Percentiles rank a stretch among this genome's conserved stretches.
Conservation (phyloP, 1,140 invertebrate species). For the Anoplophora glabripennis region DNA sequence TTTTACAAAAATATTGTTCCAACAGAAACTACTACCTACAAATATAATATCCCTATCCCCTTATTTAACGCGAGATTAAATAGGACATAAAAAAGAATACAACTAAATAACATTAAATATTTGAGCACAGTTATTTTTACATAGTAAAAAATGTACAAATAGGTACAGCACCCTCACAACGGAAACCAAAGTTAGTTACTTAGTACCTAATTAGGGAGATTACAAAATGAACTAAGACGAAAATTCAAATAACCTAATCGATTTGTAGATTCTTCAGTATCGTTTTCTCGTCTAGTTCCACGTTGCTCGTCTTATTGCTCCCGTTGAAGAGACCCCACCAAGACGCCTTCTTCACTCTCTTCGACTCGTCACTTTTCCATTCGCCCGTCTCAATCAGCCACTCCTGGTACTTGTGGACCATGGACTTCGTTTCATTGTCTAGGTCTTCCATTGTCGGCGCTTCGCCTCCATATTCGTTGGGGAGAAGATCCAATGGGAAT, state of each 20-base stretch:
- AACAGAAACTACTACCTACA: no score
- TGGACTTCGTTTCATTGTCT: constrained; percentile 27
- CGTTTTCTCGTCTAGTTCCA: constrained; percentile 35
- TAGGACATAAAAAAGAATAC: no score
- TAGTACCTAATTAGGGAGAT: no score
- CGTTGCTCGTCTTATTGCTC: constrained; percentile 23
- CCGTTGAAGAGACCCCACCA: constrained; percentile 42
- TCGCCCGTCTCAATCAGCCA: constrained; percentile 42
- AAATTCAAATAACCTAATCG: constrained; percentile 19
- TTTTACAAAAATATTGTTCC: no score
- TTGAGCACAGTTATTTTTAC: no score
- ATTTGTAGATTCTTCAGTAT: constrained; percentile 40
- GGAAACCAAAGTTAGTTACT: no score
- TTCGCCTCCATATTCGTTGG: constrained; percentile 45
- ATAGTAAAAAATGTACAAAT: no score
- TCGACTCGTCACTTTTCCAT: constrained; percentile 42
- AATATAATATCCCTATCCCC: no score
- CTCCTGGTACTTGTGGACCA: constrained; percentile 40
- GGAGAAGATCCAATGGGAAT: constrained; percentile 39
- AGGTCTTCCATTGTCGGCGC: constrained; percentile 39
- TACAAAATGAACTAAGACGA: no score
- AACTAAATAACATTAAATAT: no score
- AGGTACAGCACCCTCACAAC: no score
- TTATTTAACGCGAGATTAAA: no score
- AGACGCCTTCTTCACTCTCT: constrained; percentile 40